A percentile compares a stretch with the other conserved stretches of the same genome.
phyloP scores from a whole-genome alignment of 35 echinoderm and acorn worm genomes.

The Patiria miniata region DNA sequence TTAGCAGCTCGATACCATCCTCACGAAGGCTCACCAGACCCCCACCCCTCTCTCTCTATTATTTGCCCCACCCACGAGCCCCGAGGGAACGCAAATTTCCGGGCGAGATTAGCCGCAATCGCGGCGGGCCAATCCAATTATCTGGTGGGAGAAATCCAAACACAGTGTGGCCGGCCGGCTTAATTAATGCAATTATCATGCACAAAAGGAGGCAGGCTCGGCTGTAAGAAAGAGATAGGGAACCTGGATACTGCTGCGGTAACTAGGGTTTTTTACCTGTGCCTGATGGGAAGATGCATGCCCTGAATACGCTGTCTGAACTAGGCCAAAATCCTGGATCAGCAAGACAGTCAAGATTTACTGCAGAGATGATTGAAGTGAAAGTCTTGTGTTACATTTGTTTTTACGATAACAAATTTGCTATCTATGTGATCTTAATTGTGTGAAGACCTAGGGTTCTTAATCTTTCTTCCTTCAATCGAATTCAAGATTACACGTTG shows the following conservation, averaged over 20 bases:
- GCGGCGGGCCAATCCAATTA: neutral
- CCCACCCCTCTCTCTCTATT: neutral
- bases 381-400: too few relatives aligned
- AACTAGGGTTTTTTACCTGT: neutral
- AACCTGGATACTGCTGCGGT: neutral
- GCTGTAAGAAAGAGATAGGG: neutral
- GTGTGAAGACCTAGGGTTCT: too few relatives aligned
- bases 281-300: too few relatives aligned
- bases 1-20: neutral
- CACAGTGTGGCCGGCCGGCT: neutral
- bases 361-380: too few relatives aligned
- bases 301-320: too few relatives aligned
- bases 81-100: conserved; percentile 6
- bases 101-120: conserved; percentile 4
- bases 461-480: too few relatives aligned
- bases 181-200: conserved; percentile 27
- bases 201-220: neutral
- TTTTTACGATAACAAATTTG: too few relatives aligned
- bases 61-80: conserved; percentile 13
- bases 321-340: too few relatives aligned
- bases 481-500: too few relatives aligned
- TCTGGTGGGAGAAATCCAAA: neutral
- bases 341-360: too few relatives aligned
- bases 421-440: too few relatives aligned
- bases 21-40: neutral